Evolutionary conservation across 2,888 invertebrate genomes (phyloP).

Genomic region (Heliconius ethilla): DNA sequence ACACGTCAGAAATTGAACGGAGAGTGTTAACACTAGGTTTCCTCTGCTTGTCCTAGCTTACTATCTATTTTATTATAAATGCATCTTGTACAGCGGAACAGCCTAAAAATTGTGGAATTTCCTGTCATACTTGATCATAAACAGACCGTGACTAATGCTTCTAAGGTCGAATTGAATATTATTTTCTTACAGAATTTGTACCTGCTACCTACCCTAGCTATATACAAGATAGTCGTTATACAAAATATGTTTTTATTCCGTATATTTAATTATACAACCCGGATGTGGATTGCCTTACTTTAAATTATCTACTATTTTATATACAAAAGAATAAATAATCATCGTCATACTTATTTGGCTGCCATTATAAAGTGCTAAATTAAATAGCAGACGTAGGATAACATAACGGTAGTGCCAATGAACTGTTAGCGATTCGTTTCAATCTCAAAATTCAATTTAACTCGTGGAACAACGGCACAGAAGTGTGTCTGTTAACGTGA

Average conservation of each 20-base stretch:
- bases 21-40: too few relatives aligned
- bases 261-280: background rate
- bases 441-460: constrained; percentile 35
- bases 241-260: background rate
- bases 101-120: background rate
- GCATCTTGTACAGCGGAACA: constrained; percentile 1
- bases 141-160: constrained; percentile 6
- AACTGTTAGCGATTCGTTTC: constrained; percentile 42
- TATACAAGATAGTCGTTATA: background rate
- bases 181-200: background rate
- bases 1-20: too few relatives aligned
- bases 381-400: constrained; percentile 25
- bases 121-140: constrained; percentile 3
- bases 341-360: background rate
- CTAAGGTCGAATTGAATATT: background rate
- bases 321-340: background rate
- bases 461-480: too few relatives aligned
- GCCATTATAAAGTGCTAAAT: constrained; percentile 11
- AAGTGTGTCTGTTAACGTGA: too few relatives aligned
- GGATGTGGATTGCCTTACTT: background rate
- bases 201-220: background rate
- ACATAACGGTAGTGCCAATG: constrained; percentile 36
- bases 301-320: background rate
- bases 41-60: too few relatives aligned
- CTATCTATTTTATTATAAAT: background rate